Evolutionary conservation across 1,140 invertebrate genomes (phyloP).

Genomic region (Drosophila kohkoa): DNA sequence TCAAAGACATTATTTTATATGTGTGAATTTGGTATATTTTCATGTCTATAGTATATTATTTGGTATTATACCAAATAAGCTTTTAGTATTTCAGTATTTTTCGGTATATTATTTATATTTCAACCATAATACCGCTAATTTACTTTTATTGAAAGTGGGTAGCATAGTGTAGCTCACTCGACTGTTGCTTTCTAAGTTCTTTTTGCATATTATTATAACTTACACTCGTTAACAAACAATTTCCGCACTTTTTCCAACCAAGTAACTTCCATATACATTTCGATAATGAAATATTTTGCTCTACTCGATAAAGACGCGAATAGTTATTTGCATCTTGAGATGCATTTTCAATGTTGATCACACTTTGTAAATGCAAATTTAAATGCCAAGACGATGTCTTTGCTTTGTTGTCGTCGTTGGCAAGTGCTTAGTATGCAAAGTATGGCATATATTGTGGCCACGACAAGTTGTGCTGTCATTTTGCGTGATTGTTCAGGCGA

Average conservation of each 20-base stretch:
- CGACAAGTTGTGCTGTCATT: conserved; percentile 49
- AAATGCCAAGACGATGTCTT: conserved; percentile 42
- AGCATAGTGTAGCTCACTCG: too few relatives aligned
- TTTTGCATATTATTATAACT: conserved; percentile 1
- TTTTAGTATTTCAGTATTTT: too few relatives aligned
- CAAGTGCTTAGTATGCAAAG: conserved; percentile 67
- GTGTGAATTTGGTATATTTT: too few relatives aligned
- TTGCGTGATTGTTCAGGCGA: conserved; percentile 41
- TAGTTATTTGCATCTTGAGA: conserved; percentile 24
- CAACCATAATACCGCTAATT: too few relatives aligned
- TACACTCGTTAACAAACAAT: conserved; percentile 13
- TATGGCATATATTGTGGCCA: conserved; percentile 42
- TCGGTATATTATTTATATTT: too few relatives aligned
- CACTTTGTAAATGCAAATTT: conserved; percentile 57
- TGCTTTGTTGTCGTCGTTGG: conserved; percentile 39
- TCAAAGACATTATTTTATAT: too few relatives aligned
- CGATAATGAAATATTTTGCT: conserved; percentile 26
- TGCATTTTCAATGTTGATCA: conserved; percentile 42
- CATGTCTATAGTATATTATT: too few relatives aligned
- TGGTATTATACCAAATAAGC: too few relatives aligned
- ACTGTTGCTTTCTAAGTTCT: not conserved
- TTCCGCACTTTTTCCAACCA: conserved; percentile 17
- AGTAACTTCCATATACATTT: conserved; percentile 17
- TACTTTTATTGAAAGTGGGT: too few relatives aligned
- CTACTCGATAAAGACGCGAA: conserved; percentile 22